Conservation (phyloP, 2,888 invertebrate genomes). For the Therioaphis trifolii region DNA sequence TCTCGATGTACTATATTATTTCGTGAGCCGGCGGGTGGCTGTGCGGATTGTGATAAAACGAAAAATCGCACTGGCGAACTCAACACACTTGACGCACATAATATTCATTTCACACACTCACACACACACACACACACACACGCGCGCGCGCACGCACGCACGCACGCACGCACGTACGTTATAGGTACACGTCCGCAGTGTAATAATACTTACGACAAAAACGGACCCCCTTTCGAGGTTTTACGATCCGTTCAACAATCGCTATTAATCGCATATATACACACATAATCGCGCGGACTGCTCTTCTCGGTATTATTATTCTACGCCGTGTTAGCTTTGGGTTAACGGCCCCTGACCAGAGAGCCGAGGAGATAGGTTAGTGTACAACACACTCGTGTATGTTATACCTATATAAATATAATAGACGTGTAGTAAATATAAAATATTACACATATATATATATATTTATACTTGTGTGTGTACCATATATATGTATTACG, state of each 20-base stretch:
- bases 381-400: background rate
- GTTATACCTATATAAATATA: background rate
- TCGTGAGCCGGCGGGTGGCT: background rate
- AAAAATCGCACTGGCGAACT: no score
- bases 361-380: background rate
- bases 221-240: background rate
- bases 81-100: no score
- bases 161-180: no score
- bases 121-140: background rate
- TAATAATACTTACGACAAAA: background rate
- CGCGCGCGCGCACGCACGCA: no score
- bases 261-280: background rate
- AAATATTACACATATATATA: background rate
- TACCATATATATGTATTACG: background rate
- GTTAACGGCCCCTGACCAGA: conserved; percentile 29
- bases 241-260: background rate
- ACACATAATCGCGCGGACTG: background rate
- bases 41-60: background rate
- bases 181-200: no score
- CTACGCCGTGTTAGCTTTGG: background rate
- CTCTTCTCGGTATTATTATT: background rate
- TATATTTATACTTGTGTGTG: background rate
- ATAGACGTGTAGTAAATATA: background rate
- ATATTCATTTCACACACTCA: no score
- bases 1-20: background rate